A percentile compares a stretch with the other conserved stretches of the same genome.
These are phyloP conservation scores for Aphaenogaster ashmeadi DNA, from an alignment of 1,140 invertebrate species.

Conservation along the genomic window DNA sequence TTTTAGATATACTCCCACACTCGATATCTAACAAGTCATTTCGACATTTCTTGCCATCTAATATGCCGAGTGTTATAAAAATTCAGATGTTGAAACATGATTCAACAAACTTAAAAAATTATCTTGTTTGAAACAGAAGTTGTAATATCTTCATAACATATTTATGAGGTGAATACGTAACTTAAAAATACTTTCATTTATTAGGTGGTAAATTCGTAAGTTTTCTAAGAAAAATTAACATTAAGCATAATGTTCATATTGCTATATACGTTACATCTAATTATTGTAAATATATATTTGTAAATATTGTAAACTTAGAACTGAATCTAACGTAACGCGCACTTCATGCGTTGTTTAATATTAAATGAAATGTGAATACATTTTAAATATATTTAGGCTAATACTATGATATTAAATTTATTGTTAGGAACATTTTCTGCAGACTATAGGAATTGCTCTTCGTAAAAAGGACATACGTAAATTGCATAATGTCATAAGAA, in stretches of 20 bases:
- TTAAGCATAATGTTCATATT: constrained; percentile 20
- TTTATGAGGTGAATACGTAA: neutral
- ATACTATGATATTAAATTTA: constrained; percentile 25
- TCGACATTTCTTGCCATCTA: neutral
- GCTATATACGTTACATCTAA: neutral
- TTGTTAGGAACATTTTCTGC: constrained; percentile 73
- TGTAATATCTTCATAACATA: neutral
- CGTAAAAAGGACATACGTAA: constrained; percentile 47
- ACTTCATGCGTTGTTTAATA: constrained; percentile 3
- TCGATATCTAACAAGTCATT: neutral
- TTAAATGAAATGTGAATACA: constrained; percentile 10
- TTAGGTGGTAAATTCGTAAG: constrained; percentile 24
- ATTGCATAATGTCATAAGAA: constrained; percentile 59
- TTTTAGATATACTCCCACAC: neutral
- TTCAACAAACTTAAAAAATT: neutral
- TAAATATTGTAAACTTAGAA: constrained; percentile 49
- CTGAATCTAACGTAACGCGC: neutral
- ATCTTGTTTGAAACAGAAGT: neutral
- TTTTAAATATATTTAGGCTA: constrained; percentile 22
- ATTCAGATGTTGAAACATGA: constrained; percentile 36
- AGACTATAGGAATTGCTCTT: constrained; percentile 79
- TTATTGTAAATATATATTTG: constrained; percentile 47
- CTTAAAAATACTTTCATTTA: constrained; percentile 29
- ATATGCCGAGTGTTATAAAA: neutral
- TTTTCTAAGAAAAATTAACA: constrained; percentile 41